Evolutionary conservation across 2,113 vertebrate genomes (phyloP).

Genomic region (Mobula hypostoma): DNA sequence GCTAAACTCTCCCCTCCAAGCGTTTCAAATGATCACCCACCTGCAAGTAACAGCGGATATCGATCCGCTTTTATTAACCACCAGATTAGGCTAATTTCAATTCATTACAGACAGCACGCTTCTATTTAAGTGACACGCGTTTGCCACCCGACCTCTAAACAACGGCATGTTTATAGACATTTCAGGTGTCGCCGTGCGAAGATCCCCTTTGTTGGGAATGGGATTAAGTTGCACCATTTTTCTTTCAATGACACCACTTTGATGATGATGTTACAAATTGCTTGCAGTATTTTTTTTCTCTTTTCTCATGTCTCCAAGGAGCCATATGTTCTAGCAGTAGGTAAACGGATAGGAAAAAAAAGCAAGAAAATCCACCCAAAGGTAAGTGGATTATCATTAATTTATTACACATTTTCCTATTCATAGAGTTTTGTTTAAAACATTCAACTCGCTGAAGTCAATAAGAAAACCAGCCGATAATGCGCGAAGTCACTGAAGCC

Average conservation of each 20-base stretch:
- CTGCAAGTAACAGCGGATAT: slow-evolving; percentile 53
- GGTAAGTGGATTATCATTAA: slow-evolving; percentile 25
- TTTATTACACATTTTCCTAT: slow-evolving; percentile 27
- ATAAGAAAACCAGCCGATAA: neutral
- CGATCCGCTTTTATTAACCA: slow-evolving; percentile 52
- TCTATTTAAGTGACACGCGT: slow-evolving; percentile 40
- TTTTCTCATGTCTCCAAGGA: neutral
- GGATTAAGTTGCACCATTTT: slow-evolving; percentile 59
- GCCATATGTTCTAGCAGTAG: slow-evolving; percentile 31
- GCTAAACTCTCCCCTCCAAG: slow-evolving; percentile 51
- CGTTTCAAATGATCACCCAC: slow-evolving; percentile 46
- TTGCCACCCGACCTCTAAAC: slow-evolving; percentile 37
- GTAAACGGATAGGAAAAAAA: neutral
- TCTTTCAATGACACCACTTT: slow-evolving; percentile 40
- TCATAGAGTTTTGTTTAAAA: neutral
- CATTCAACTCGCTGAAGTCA: neutral
- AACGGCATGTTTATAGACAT: slow-evolving; percentile 36
- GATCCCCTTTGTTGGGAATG: slow-evolving; percentile 48
- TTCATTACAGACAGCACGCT: slow-evolving; percentile 46
- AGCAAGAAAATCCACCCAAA: neutral
- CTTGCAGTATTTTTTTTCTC: neutral
- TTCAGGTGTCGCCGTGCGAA: slow-evolving; percentile 43
- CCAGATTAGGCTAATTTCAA: slow-evolving; percentile 32
- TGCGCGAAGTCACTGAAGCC: neutral
- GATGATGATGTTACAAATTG: slow-evolving; percentile 36